Conservation (phyloP, 2,797 vertebrate genomes). For the Coccyzus lansbergi region DNA sequence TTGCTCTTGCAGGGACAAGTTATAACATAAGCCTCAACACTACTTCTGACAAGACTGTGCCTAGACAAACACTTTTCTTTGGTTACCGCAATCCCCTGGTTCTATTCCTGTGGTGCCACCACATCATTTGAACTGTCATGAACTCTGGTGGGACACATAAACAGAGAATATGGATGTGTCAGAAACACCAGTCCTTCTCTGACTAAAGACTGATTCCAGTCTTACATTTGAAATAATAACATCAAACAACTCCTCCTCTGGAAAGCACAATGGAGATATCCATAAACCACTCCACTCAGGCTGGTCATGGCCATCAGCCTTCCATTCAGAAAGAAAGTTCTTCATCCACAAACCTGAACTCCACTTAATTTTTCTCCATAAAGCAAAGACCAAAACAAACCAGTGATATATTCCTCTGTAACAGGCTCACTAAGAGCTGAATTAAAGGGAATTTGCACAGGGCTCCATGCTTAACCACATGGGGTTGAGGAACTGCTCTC, state of each 20-base stretch:
- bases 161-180: not conserved
- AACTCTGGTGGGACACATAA: not conserved
- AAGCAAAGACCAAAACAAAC: not conserved
- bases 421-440: not conserved
- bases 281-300: not conserved
- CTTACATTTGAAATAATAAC: fast-evolving
- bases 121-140: not conserved
- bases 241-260: not conserved
- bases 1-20: constrained; percentile 54
- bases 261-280: not conserved
- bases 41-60: constrained; percentile 17
- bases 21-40: constrained; percentile 13
- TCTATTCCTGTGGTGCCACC: not conserved
- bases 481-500: not conserved
- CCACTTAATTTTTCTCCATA: not conserved
- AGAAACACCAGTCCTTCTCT: not conserved
- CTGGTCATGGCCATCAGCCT: not conserved
- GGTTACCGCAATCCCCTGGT: not conserved
- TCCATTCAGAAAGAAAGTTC: not conserved
- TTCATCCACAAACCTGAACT: not conserved
- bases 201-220: not conserved
- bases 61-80: not conserved
- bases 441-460: fast-evolving
- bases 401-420: not conserved
- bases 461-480: not conserved